Base-by-base conservation (phyloP, 2,888 invertebrate species). In the Tridacna crocea region DNA sequence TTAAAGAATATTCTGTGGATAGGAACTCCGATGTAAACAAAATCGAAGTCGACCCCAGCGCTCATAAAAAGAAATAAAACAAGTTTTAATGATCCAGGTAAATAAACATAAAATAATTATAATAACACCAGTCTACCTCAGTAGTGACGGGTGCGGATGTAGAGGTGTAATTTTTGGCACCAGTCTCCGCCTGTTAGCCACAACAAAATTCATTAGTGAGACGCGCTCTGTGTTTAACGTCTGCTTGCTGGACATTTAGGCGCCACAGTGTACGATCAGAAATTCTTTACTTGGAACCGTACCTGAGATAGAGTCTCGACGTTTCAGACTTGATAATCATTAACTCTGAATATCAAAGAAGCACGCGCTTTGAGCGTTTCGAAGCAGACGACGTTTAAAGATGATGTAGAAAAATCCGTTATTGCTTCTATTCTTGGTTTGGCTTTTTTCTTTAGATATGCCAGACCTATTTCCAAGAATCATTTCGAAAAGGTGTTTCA, bases 191-290 rank as follows among this genome's bases (percentile, higher is more conserved):
- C 70, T 77, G 51, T 12, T 68, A 68, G 68, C 68, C 76, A 77
- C 76, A 77, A 77, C 76, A 77, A 2, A 77, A 68, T 68, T 77
- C 75, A 68, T 68, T 77, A 77, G 58, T 13, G 72, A 72, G 82
- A 79, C 82, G 72, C 61, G 22, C 72, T 72, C 47, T 74, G 80
- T 74, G 74, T 79, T 83, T 75, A 75, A 75, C 48, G 58, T 77
- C 63, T 72, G 47, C 60, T 51, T 24, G 48, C 63, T 70, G 83
- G 83, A 83, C 83, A 74, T 47, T 58, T 74, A 74, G 80, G 79
- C 79, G 79, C 83, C 79, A 77, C 66, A 55, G 46, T 65, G 74
- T 74, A 60, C 74, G 77, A 77, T 77, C 27, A 63, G 55, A 55
- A 55, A 55, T 55, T 55, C 55, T 55, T 55, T 19, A 19, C 55